Base-by-base conservation (phyloP, 2,113 vertebrate genomes). In the Psilopsiagon aurifrons region DNA sequence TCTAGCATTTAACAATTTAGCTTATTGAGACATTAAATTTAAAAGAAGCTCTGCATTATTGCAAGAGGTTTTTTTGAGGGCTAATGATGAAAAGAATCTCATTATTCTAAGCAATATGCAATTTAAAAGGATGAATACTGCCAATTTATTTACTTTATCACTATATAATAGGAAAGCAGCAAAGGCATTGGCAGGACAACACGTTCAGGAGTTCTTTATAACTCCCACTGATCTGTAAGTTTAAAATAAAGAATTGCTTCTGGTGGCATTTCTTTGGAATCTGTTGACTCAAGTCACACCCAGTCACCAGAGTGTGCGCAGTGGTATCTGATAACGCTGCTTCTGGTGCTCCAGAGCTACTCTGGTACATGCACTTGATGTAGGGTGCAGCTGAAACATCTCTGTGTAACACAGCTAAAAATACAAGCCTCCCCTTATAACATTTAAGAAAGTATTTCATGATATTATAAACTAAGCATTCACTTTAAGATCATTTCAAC, bases 181-280 rank as follows among this genome's bases (percentile, higher is more conserved):
- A 90, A 82, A 70, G 12, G 11, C 51, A 57, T 27, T 78, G 43
- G 17, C 22, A 92, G 47, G 64, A 63, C 77, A 90, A 57, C 59
- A 96, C 71, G 60, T 92, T 92, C 41, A 90, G 10, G 22, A 62
- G 71, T 81, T 95, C 57, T 95, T 92, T 86, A 79, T 86, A 96
- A 95, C 19, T 11, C 55, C 25, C 64, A 88, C 82, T 70, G 69
- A 77, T 83, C 47, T 92, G 70, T 78, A 82, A 64, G 2, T 89
- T 96, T 96, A 94, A 96, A 98, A 95, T 80, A 95, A 95, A 94
- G 60, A 69, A 70, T 77, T 74, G 24, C 52, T 75, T 86, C 92
- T 95, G 66, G 43, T 98, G 97, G 98, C 95, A 98, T 98, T 98
- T 98, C 94, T 95, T 85, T 87, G 69, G 89, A 95, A 96, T 94